Evolutionary conservation across 92 coral and sea anemone genomes (phyloP), one percentile per base, ranked within the genome.

Genomic region (Phymanthus crucifer): DNA sequence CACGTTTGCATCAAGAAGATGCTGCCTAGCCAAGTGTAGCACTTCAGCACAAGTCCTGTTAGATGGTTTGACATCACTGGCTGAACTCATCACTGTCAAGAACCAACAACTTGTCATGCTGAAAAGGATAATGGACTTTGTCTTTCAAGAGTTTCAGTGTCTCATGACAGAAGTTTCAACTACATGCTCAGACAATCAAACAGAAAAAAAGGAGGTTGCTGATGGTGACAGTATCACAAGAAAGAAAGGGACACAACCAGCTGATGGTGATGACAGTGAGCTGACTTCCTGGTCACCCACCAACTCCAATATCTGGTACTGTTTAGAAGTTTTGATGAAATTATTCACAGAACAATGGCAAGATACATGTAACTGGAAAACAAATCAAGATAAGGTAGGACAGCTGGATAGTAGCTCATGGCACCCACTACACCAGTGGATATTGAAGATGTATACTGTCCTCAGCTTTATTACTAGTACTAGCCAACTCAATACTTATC

Each of bases 391-490:
- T 56, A 35, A 5, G 3, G 33, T 34, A 65, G 78, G 81, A 35
- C 45, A 79, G 40, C 43, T 83, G 26, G 81, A 84, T 31, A 6
- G 40, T 18, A 29, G 27, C 7, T 64, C 69, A 2, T 87, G 81
- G 91, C 90, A 77, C 40, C 84, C 92, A 48, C 67, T 92, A 32
- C 97, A 92, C 74, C 83, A 76, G 29, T 90, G 97, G 91, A 46
- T 92, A n/a, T 82, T 90, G 1, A 79, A 83, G 37, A 57, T 92
- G 40, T 72, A 72, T 56, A 80, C 84, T 68, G 66, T 81, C 2
- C 64, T 84, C 26, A 29, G 82, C 16, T 67, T 78, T 54, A 27
- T 87, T 21, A 74, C 52, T 47, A 70, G 26, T 4, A 23, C 74
- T 56, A 18, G 77, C 38, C 34, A 23, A 64, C 56, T 70, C 43